Evolutionary conservation across 2,113 vertebrate species (phyloP), one percentile per base, ranked within the genome.

Genomic region (Lonchura striata): DNA sequence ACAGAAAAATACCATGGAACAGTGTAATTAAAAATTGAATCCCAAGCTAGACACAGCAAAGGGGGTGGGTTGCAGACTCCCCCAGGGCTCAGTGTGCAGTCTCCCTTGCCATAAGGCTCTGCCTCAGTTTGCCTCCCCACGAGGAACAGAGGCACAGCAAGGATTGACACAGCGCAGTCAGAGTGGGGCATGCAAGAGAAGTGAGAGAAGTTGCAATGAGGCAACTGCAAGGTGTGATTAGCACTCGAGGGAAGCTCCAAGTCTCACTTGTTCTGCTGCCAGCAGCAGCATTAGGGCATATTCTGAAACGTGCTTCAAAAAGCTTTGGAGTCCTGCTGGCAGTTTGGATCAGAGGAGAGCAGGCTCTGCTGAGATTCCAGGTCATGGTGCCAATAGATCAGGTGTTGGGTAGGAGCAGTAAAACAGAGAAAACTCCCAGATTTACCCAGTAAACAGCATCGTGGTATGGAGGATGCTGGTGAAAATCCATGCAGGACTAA

Each of bases 181-280:
- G 88, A 57, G 27, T 11, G 83, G 91, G 80, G 88, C 52, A 84
- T 31, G 91, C 30, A 86, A 17, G 52, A 72, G 39, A 69, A 95
- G 94, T 86, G 96, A 91, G 88, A 96, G 69, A 88, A 94, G 81
- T 92, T 88, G 90, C 95, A 96, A 81, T 81, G 92, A 97, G 96
- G 93, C 90, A 94, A 88, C 93, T 95, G 93, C 72, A 94, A 90
- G 92, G 84, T 83, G 92, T 93, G 93, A 96, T 95, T 92, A 86
- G 80, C 94, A 86, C 92, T 56, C 54, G 22, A 47, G 64, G 86
- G 93, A 81, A 86, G 94, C 78, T 97, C 94, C 93, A 95, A 96
- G 86, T 96, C 94, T 93, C 92, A 81, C 93, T 96, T 83, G 46
- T 33, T 93, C 87, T 75, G 82, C 13, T 96, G 96, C 96, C 95